Evolutionary conservation across 2,113 vertebrate species (phyloP), one percentile per base, ranked within the genome.

Genomic region (Porphyrio hochstetteri): DNA sequence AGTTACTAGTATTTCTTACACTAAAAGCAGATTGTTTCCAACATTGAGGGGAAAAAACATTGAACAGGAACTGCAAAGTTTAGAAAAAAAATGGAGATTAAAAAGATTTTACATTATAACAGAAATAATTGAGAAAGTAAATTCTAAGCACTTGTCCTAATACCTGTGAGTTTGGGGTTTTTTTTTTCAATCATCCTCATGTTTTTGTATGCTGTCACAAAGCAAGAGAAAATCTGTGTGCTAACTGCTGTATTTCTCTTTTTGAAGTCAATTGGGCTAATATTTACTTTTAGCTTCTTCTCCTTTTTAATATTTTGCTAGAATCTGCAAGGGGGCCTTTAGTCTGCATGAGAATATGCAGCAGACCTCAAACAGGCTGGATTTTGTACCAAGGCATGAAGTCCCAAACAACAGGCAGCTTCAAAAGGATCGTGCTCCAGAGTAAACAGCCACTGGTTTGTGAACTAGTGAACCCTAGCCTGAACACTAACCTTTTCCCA

Each of bases 391-490:
- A 36, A 61, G 40, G 48, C 36, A 40, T 52, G 27, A 86, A 89
- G 33, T 61, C 25, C 14, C 55, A 29, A 59, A 59, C 27, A 72
- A 27, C 0, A 71, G 27, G 48, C 74, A 72, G 35, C 55, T 63
- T 65, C 1, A 0, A 52, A 63, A 46, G 42, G 65, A 42, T 35
- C 38, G 46, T 0, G 3, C 25, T 85, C 55, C 55, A 50, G 18
- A 86, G 23, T 31, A 82, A 85, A 77, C 16, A 68, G 76, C 7
- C 64, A 12, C 13, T 76, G 23, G 36, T 77, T 76, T 87, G 36
- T 56, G 81, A 52, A 81, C 48, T 33, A 50, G 59, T 91, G 93
- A 91, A 80, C 44, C 28, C 35, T 19, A 44, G 74, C 56, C 67
- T 65, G 29, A 71, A 33, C 52, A 25, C 33, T 29, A 63, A 55